These are phyloP conservation scores for Aromia moschata DNA, from an alignment of 2,888 invertebrate genomes.

Conservation along the genomic window DNA sequence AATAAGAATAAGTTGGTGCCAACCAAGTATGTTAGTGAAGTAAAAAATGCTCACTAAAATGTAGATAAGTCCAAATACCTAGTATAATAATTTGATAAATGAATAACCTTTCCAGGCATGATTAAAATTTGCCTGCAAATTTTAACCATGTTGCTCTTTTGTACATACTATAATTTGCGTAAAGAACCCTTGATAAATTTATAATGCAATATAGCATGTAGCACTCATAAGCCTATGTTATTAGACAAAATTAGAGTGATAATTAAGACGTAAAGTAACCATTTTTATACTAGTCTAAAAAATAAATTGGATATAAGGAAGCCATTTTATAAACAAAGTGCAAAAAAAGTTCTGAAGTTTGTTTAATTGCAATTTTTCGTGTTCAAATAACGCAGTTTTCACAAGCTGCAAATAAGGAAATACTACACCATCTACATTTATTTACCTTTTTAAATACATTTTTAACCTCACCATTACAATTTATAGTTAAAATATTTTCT, in stretches of 20 bases:
- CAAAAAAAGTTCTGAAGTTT: constrained; percentile 32
- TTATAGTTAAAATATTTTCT: background rate
- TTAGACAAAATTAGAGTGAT: constrained; percentile 45
- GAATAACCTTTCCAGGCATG: constrained; percentile 25
- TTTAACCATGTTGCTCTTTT: constrained; percentile 35
- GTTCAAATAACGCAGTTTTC: constrained; percentile 13
- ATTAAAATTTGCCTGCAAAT: constrained; percentile 25
- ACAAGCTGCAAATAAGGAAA: too few species aligned
- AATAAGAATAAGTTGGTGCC: constrained; percentile 51
- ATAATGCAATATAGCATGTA: constrained; percentile 44
- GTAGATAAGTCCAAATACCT: constrained; percentile 54
- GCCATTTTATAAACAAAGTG: constrained; percentile 38
- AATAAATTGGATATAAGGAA: constrained; percentile 28
- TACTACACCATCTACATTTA: too few species aligned
- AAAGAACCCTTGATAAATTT: constrained; percentile 42
- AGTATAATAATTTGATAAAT: constrained; percentile 43
- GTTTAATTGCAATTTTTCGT: constrained; percentile 24
- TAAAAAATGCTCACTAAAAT: constrained; percentile 58
- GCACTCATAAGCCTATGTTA: constrained; percentile 39
- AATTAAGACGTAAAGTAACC: constrained; percentile 38
- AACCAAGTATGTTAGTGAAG: constrained; percentile 54
- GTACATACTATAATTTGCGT: constrained; percentile 44
- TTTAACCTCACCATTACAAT: constrained; percentile 1
- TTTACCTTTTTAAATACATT: background rate
- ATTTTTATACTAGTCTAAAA: constrained; percentile 45